These are phyloP conservation scores for Tokudaia muenninki DNA, from an alignment of 2,797 vertebrate species.

Conservation along the genomic window DNA sequence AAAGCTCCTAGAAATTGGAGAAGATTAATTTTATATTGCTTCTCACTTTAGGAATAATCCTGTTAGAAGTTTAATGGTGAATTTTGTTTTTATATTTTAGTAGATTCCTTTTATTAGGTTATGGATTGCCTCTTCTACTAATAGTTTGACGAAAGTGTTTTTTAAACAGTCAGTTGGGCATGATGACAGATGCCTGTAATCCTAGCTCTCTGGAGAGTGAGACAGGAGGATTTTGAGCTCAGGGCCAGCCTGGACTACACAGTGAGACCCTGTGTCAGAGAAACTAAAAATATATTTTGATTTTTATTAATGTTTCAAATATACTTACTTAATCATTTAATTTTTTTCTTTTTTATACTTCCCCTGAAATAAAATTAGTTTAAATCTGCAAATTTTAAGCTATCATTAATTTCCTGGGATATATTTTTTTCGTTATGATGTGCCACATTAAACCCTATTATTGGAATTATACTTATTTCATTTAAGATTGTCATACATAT, in stretches of 20 bases:
- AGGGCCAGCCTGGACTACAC: neutral
- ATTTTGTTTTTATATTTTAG: neutral
- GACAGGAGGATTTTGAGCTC: neutral
- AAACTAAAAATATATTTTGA: constrained; percentile 33
- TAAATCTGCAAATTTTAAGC: constrained; percentile 62
- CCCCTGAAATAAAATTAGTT: constrained; percentile 56
- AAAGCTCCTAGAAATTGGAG: constrained; percentile 24
- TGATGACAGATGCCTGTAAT: neutral
- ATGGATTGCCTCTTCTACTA: constrained; percentile 17
- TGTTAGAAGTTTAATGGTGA: constrained; percentile 58
- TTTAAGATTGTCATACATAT: neutral
- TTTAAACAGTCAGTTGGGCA: neutral
- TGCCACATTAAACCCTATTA: constrained; percentile 13
- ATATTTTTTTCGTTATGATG: neutral
- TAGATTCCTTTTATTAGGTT: constrained; percentile 48
- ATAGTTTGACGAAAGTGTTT: constrained; percentile 8
- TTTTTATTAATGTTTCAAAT: constrained; percentile 33
- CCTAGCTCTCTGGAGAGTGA: neutral
- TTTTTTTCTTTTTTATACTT: constrained; percentile 42
- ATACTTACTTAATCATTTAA: constrained; percentile 35
- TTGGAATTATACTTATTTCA: constrained; percentile 38
- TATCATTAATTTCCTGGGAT: constrained; percentile 53
- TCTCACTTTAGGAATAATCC: constrained; percentile 51
- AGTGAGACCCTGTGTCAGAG: neutral
- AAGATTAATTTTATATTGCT: constrained; percentile 33